Conservation (phyloP, 2,797 vertebrate species). For the Phrynocephalus forsythii region DNA sequence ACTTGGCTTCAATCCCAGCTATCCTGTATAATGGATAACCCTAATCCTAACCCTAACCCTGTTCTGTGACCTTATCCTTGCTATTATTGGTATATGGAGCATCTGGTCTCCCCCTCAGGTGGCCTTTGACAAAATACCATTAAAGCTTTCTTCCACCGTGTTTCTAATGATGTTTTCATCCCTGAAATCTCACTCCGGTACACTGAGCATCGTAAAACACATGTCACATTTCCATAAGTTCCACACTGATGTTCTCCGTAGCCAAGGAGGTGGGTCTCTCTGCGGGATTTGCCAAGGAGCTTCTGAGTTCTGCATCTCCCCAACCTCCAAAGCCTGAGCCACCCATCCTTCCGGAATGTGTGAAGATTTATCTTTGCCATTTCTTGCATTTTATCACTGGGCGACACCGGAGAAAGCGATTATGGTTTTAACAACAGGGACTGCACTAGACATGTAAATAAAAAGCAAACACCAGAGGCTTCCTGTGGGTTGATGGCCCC, state of each 20-base stretch:
- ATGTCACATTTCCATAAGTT: conserved; percentile 28
- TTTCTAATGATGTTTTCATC: conserved; percentile 27
- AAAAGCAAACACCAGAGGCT: not conserved
- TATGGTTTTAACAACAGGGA: conserved; percentile 15
- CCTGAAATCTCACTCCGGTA: not conserved
- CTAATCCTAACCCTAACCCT: too few species aligned
- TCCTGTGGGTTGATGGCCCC: not conserved
- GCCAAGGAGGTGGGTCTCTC: not conserved
- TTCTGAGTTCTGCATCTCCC: too few species aligned
- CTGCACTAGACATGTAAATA: conserved; percentile 33
- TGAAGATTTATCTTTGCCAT: conserved; percentile 21
- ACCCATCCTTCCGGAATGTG: not conserved
- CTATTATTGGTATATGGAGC: not conserved
- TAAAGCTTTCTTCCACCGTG: not conserved
- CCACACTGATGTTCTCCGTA: not conserved
- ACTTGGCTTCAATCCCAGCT: too few species aligned
- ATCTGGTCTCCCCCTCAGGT: conserved; percentile 12
- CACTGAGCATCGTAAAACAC: conserved; percentile 17
- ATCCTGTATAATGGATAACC: too few species aligned
- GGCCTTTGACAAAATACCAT: conserved; percentile 16
- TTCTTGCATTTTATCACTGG: conserved; percentile 25
- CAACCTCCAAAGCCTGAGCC: not conserved
- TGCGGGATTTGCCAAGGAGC: too few species aligned
- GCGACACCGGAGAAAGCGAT: not conserved
- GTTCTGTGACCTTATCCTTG: not conserved